Evolutionary conservation across 2,888 invertebrate genomes (phyloP).

Genomic region (Cephonodes hylas): DNA sequence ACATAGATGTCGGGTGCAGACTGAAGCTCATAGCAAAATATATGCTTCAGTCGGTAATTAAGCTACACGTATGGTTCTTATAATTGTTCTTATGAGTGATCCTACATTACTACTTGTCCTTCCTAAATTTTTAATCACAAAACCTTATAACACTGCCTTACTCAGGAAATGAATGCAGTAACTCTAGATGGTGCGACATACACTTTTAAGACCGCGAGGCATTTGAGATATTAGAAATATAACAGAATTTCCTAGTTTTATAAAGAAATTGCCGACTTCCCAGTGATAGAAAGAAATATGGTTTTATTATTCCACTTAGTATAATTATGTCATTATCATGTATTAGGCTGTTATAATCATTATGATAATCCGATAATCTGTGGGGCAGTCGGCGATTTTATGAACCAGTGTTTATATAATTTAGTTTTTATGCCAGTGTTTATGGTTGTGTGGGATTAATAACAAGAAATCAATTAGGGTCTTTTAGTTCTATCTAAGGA

Average conservation of each 20-base stretch:
- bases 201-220: too few relatives aligned
- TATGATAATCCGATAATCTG: not conserved
- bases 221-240: too few relatives aligned
- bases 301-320: conserved; percentile 47
- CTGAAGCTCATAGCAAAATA: too few relatives aligned
- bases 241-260: not conserved
- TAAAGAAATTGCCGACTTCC: not conserved
- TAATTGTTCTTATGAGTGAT: too few relatives aligned
- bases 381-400: not conserved
- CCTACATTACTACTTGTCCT: too few relatives aligned
- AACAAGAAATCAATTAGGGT: not conserved
- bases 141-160: too few relatives aligned
- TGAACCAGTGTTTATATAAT: not conserved
- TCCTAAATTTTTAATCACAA: too few relatives aligned
- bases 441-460: not conserved
- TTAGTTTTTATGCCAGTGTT: not conserved
- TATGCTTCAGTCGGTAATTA: too few relatives aligned
- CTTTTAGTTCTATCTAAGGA: not conserved
- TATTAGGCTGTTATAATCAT: conserved; percentile 17
- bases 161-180: too few relatives aligned
- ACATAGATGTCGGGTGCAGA: too few relatives aligned
- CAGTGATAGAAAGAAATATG: conserved; percentile 24
- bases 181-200: too few relatives aligned
- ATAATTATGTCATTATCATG: conserved; percentile 51
- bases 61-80: too few relatives aligned